phyloP scores from a whole-genome alignment of 2,113 vertebrate genomes.

The Pituophis catenifer region DNA sequence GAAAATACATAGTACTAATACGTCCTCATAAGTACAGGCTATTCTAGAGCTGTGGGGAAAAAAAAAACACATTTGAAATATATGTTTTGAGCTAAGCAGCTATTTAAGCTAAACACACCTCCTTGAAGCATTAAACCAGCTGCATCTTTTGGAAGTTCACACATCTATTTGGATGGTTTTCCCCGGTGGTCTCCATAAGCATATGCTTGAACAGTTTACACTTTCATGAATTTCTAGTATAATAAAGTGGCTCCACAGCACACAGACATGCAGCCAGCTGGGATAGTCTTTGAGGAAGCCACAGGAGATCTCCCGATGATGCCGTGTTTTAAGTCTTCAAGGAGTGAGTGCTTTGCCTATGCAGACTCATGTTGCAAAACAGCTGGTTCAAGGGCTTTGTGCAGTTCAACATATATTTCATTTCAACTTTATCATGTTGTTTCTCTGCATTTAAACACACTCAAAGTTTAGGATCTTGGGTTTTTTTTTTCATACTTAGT shows the following conservation, averaged over 20 bases:
- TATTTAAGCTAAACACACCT: background rate
- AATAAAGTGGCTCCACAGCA: background rate
- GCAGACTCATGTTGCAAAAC: background rate
- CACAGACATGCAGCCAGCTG: background rate
- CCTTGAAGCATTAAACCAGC: background rate
- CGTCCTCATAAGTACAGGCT: background rate
- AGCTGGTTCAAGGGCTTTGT: background rate
- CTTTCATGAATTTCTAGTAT: background rate
- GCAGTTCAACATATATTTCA: background rate
- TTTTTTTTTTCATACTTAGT: background rate
- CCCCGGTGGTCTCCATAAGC: background rate
- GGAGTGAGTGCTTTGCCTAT: background rate
- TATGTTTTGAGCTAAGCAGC: background rate
- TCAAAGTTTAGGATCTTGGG: background rate
- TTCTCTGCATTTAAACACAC: background rate
- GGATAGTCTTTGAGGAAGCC: background rate
- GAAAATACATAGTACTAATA: background rate
- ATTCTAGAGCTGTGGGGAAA: background rate
- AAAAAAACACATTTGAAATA: background rate
- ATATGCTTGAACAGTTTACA: background rate
- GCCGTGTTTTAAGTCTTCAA: background rate
- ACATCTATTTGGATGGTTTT: background rate
- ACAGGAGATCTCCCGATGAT: background rate
- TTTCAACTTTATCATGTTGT: background rate
- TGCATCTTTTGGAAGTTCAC: background rate